A percentile compares a stretch with the other conserved stretches of the same genome.
These are phyloP conservation scores for Palythoa heliodiscus DNA, from an alignment of 92 coral and sea anemone species.

Conservation along the genomic window DNA sequence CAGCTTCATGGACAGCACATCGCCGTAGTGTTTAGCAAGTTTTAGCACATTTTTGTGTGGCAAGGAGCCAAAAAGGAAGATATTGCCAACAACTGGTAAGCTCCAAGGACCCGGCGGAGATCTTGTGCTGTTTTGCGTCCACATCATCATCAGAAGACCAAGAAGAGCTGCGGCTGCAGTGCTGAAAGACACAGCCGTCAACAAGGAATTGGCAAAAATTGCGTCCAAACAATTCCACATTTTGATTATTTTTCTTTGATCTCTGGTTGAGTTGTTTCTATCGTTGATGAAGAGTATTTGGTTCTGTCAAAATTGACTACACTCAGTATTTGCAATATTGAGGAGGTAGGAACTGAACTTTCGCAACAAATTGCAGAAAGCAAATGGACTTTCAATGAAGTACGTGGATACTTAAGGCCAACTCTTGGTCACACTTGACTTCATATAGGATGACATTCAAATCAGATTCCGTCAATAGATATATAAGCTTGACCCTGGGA, in stretches of 20 bases:
- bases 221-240: conserved; percentile 36
- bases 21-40: conserved; percentile 88
- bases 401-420: conserved; percentile 25
- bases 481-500: conserved; percentile 35
- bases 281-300: background rate
- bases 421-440: conserved; percentile 28
- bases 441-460: conserved; percentile 37
- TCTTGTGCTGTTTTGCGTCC: conserved; percentile 8
- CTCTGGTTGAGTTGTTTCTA: background rate
- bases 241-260: background rate
- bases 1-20: conserved; percentile 86
- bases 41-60: conserved; percentile 90
- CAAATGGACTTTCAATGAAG: conserved; percentile 34
- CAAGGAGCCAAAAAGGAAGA: conserved; percentile 85
- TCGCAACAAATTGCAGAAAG: background rate
- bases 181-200: conserved; percentile 50
- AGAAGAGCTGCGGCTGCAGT: conserved; percentile 29
- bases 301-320: background rate
- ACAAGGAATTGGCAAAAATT: conserved; percentile 31
- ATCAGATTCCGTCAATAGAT: conserved; percentile 21
- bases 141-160: conserved; percentile 26
- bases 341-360: background rate
- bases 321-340: background rate
- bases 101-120: conserved; percentile 97
- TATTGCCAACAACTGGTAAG: conserved; percentile 87